Evolutionary conservation across 2,888 invertebrate genomes (phyloP), one percentile per base, ranked within the genome.

Genomic region (Reticulitermes lucifugus): DNA sequence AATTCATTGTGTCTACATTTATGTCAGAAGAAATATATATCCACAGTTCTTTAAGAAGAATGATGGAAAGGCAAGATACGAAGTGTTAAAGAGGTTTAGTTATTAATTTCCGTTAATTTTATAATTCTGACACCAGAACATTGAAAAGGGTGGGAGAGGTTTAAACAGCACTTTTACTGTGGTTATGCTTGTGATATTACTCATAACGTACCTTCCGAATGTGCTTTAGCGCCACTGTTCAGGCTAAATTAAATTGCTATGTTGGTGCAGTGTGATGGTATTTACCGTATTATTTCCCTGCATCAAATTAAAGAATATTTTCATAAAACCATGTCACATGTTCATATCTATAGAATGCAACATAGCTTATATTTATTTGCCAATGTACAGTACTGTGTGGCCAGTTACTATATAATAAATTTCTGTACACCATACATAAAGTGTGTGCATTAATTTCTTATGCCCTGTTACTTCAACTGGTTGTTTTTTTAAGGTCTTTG

Each of bases 311-410:
- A 41, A 81, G 70, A 65, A 43, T 81, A 81, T 81, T 81, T 81
- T 81, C 81, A 81, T 81, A 81, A 60, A 59, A 81, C 43, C 70
- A 70, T 81, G 70, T 81, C 65, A 81, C 22, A 41, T 35, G 43
- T 22, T 81, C 35, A 81, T 70, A 59, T 81, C 60, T 60, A n/a
- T 60, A 35, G 9, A 35, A 35, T 46, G 46, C 12, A 46, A 81
- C 25, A 22, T 81, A 29, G 60, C 29, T 60, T 25, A 81, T 14
- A 41, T 70, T 60, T 60, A 70, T 81, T 70, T 81, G 81, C 81
- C 81, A 81, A 70, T 81, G 25, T 55, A 79, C 55, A 51, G 51
- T 79, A 79, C 55, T 81, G 46, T 81, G n/a, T 43, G 60, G 60
- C 35, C 65, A 81, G 59, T 35, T 81, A 43, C n/a, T 25, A 65